Conservation (phyloP, 2,888 invertebrate species). For the Zhuqinia jingwanae region DNA sequence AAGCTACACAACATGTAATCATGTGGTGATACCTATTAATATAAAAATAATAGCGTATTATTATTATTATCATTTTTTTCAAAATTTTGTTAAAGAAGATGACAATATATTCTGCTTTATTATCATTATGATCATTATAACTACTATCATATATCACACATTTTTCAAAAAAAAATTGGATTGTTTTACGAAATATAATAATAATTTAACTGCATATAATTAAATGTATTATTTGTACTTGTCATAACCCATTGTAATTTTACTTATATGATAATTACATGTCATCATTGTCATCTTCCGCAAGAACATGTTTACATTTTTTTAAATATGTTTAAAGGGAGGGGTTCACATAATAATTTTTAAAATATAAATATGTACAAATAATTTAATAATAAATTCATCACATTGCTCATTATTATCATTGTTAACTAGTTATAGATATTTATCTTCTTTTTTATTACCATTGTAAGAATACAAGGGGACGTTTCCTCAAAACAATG, state of each 20-base stretch:
- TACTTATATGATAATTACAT: not conserved
- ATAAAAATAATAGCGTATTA: not conserved
- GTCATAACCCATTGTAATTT: too few species aligned
- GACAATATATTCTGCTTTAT: conserved; percentile 11
- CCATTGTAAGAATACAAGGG: conserved; percentile 69
- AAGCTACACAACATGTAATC: conserved; percentile 67
- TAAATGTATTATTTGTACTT: too few species aligned
- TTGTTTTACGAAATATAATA: too few species aligned
- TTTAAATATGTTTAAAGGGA: too few species aligned
- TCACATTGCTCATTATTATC: not conserved
- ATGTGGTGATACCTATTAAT: conserved; percentile 67
- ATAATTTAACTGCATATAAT: too few species aligned
- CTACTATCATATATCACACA: not conserved
- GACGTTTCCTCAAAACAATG: conserved; percentile 69
- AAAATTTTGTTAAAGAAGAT: not conserved
- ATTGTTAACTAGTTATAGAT: conserved; percentile 10
- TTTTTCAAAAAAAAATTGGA: too few species aligned
- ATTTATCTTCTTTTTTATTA: not conserved
- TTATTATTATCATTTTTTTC: not conserved
- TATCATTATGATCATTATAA: conserved; percentile 1
- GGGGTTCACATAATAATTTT: too few species aligned
- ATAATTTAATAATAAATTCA: not conserved
- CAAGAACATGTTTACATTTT: not conserved
- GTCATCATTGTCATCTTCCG: not conserved
- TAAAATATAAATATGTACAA: not conserved